These are phyloP conservation scores for Anas bernieri DNA, from an alignment of 2,797 vertebrate species.

Conservation along the genomic window DNA sequence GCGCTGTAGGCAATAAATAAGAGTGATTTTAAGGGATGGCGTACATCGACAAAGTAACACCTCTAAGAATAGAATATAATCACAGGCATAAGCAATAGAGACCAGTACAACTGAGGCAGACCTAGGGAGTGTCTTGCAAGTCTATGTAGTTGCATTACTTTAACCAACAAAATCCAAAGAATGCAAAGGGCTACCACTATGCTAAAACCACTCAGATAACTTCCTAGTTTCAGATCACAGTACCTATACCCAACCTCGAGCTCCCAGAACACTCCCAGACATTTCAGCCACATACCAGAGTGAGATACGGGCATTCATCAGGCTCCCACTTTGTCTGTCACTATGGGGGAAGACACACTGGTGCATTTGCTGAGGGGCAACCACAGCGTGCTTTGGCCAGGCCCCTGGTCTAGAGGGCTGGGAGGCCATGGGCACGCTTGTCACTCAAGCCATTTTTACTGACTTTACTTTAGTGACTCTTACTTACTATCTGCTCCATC, in stretches of 20 bases:
- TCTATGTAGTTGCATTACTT: not conserved
- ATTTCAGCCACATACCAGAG: not conserved
- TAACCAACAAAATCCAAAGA: not conserved
- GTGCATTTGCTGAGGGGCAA: not conserved
- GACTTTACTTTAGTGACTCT: not conserved
- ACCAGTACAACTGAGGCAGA: not conserved
- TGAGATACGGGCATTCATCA: not conserved
- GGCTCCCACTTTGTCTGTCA: not conserved
- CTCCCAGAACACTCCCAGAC: not conserved
- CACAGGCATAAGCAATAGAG: not conserved
- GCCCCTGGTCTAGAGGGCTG: not conserved
- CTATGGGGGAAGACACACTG: not conserved
- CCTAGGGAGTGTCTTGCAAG: not conserved
- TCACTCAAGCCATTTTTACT: not conserved
- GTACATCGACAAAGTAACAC: constrained; percentile 20
- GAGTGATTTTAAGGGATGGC: constrained; percentile 8
- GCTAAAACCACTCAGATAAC: not conserved
- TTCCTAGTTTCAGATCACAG: not conserved
- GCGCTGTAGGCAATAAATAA: constrained; percentile 33
- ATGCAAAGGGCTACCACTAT: not conserved
- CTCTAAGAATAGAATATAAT: constrained; percentile 2
- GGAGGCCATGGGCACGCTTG: accelerated
- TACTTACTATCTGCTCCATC: not conserved
- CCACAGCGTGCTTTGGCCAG: not conserved
- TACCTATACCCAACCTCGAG: not conserved